Evolutionary conservation across 2,113 vertebrate genomes (phyloP).

Genomic region (Varanus komodoensis): DNA sequence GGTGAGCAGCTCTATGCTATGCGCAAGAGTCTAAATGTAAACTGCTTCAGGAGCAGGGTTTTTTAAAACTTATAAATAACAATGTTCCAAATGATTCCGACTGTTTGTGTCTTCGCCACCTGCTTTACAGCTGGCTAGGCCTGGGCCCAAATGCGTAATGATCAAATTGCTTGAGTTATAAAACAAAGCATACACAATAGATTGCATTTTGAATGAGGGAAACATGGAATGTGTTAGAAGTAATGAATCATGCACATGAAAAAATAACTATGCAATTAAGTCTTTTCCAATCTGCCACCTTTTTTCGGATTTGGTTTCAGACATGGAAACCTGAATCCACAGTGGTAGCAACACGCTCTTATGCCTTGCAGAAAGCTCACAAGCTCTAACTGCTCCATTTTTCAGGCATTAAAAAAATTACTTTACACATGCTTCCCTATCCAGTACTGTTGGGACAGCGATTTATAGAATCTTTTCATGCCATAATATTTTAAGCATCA

Average conservation of each 20-base stretch:
- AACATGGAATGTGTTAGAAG: conserved; percentile 58
- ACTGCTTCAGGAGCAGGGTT: neutral
- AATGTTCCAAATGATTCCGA: neutral
- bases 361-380: conserved; percentile 26
- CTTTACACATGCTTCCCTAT: conserved; percentile 61
- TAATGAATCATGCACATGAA: conserved; percentile 61
- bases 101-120: neutral
- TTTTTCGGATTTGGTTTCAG: conserved; percentile 31
- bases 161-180: neutral
- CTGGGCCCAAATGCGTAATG: neutral
- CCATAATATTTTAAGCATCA: neutral
- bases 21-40: neutral
- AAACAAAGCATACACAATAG: neutral
- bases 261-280: conserved; percentile 44
- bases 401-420: conserved; percentile 61
- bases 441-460: conserved; percentile 1
- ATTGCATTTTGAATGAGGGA: conserved; percentile 19
- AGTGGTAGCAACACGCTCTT: conserved; percentile 8
- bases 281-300: conserved; percentile 31
- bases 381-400: conserved; percentile 47
- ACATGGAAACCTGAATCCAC: conserved; percentile 1
- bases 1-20: neutral
- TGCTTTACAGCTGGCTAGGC: neutral
- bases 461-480: neutral
- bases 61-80: neutral